Evolutionary conservation across 2,888 invertebrate species (phyloP), one percentile per base, ranked within the genome.

Genomic region (Calliopum simillimum): DNA sequence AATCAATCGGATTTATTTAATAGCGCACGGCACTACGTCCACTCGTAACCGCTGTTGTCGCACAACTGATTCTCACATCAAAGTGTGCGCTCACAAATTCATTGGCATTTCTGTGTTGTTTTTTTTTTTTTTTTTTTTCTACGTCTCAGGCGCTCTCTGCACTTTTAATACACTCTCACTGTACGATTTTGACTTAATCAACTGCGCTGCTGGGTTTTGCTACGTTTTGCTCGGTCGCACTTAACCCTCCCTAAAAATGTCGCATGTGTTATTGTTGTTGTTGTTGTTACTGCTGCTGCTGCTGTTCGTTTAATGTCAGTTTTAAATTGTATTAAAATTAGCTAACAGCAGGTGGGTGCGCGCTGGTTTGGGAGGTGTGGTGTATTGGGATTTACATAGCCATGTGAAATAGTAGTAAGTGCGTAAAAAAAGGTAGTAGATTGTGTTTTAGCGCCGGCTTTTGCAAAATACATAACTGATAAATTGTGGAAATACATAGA

Each of bases 1-100:
- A n/a, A n/a, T n/a, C n/a, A n/a, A n/a, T 33, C 33, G 8, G 8
- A 33, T 33, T 33, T 33, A 33, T 5, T 6, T 33, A 8, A 33
- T 33, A 33, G 33, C 82, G 81, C 82, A 82, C 84, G 88, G 88
- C 83, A 88, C 85, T 81, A 82, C 82, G 79, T 82, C 82, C 79
- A 82, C 77, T 84, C 89, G 81, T 83, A 88, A 88, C 89, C 89
- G 87, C 89, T 87, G 89, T 87, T 89, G 89, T 88, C 89, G 89
- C 89, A 89, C 87, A 88, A 90, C 90, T 90, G 83, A 84, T 74
- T 71, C 70, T 56, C 64, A 21, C 64, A 70, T 71, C 33, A 33
- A 33, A 33, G 33, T 33, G 33, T 33, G 33, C 33, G 58, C 67
- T 64, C 64, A 64, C 64, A 41, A 64, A 51, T 43, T 53, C 51